Evolutionary conservation across 2,113 vertebrate species (phyloP), one percentile per base, ranked within the genome.

Genomic region (Chelonoidis abingdonii): DNA sequence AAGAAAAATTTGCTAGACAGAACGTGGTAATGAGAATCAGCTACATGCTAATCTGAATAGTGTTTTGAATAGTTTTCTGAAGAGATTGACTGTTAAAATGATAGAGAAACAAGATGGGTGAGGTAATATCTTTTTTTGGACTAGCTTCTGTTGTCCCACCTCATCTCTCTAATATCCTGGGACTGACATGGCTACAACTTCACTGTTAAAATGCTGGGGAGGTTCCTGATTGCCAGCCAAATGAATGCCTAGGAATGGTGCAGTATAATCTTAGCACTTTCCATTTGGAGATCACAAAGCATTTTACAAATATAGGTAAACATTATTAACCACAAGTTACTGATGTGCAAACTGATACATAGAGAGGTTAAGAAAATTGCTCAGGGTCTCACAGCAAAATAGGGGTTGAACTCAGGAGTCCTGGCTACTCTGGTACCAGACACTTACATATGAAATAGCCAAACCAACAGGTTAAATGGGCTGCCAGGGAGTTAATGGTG

Each of bases 281-380:
- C 0, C 54, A 2, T 59, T 81, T 92, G 80, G 86, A 93, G 78
- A 57, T 38, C 62, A 14, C 11, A 41, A 53, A 29, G 65, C 38
- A 92, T 86, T 89, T 91, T 25, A 93, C 65, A 90, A 93, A 93
- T 75, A 82, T 12, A 87, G 80, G 47, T 92, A 62, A 95, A 76
- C 49, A n/a, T 72, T 72, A 38, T 72, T 72, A 38, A n/a, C n/a
- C 69, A 10, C 8, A 72, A 38, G 7, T 84, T 84, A 49, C 81
- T 91, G 57, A 41, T 95, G 81, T 94, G 83, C 83, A 91, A 96
- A 88, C 1, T 10, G 49, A 92, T 84, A 16, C 16, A 50, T 52
- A 35, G 57, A 54, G 54, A 57, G 24, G 49, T 88, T 89, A 84
- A 82, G 78, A 56, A 83, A 94, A 78, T 22, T 72, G 35, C 31